Evolutionary conservation across 2,888 invertebrate species (phyloP).

Genomic region (Hemithea aestivaria): DNA sequence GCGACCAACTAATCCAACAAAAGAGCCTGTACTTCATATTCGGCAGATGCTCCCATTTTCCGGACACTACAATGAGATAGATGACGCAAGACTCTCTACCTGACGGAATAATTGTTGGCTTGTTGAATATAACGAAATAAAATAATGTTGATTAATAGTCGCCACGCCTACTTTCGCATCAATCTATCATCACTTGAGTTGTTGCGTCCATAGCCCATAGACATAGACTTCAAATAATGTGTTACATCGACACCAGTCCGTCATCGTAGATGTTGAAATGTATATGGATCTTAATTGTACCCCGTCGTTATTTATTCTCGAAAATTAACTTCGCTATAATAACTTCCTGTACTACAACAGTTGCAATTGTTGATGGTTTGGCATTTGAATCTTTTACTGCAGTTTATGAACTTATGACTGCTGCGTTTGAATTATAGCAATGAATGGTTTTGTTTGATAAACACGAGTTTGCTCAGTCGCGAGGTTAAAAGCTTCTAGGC

Average conservation of each 20-base stretch:
- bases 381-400: slow-evolving; percentile 21
- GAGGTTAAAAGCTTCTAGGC: slow-evolving; percentile 36
- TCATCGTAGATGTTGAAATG: slow-evolving; percentile 48
- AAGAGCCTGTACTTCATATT: slow-evolving; percentile 59
- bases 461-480: slow-evolving; percentile 31
- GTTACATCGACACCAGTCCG: slow-evolving; percentile 42
- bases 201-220: slow-evolving; percentile 31
- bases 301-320: slow-evolving; percentile 38
- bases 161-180: slow-evolving; percentile 40
- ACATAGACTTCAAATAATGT: slow-evolving; percentile 35
- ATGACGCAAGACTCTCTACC: slow-evolving; percentile 20
- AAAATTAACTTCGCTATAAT: slow-evolving; percentile 43
- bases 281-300: slow-evolving; percentile 41
- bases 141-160: slow-evolving; percentile 46
- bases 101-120: slow-evolving; percentile 53
- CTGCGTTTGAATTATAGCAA: slow-evolving; percentile 16
- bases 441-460: slow-evolving; percentile 16
- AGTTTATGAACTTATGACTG: slow-evolving; percentile 9
- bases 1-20: slow-evolving; percentile 45
- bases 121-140: slow-evolving; percentile 40
- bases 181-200: slow-evolving; percentile 40
- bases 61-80: slow-evolving; percentile 5
- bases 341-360: slow-evolving; percentile 47
- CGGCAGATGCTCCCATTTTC: slow-evolving; percentile 45
- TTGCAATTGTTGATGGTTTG: slow-evolving; percentile 31